These are phyloP conservation scores for Odontomachus brunneus DNA, from an alignment of 1,140 invertebrate genomes.

Conservation along the genomic window DNA sequence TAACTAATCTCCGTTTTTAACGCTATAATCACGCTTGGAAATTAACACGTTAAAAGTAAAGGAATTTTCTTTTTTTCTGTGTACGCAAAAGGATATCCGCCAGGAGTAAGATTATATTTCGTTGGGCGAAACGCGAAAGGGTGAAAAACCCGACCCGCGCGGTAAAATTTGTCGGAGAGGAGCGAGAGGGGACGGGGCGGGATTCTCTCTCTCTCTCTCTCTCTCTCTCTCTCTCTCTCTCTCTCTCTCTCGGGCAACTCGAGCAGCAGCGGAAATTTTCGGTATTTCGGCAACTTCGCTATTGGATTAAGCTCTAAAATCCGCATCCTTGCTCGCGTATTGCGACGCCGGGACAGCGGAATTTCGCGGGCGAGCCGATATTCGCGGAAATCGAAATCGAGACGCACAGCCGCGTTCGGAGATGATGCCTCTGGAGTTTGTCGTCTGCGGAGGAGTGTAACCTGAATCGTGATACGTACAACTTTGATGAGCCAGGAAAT, in stretches of 20 bases:
- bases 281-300: conserved; percentile 13
- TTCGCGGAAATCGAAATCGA: conserved; percentile 41
- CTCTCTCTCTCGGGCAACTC: background rate
- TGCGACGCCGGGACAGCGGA: background rate
- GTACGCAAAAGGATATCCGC: no score
- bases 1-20: no score
- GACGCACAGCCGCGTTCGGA: conserved; percentile 32
- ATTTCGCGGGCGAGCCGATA: conserved; percentile 26
- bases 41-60: no score
- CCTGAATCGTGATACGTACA: conserved; percentile 48
- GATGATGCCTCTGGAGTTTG: conserved; percentile 47
- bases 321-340: conserved; percentile 21
- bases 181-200: background rate
- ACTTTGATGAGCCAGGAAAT: conserved; percentile 55
- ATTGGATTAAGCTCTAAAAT: conserved; percentile 45
- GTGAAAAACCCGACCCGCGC: no score
- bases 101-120: no score
- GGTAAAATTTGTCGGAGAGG: conserved; percentile 17
- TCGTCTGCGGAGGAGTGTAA: conserved; percentile 2
- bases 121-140: no score
- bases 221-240: no score
- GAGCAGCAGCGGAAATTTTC: conserved; percentile 33
- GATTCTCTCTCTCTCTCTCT: no score
- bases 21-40: no score
- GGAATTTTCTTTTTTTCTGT: no score